A percentile compares a stretch with the other conserved stretches of the same genome.
These are phyloP conservation scores for Toxotes chatareus DNA, from an alignment of 2,113 vertebrate species.

Conservation along the genomic window DNA sequence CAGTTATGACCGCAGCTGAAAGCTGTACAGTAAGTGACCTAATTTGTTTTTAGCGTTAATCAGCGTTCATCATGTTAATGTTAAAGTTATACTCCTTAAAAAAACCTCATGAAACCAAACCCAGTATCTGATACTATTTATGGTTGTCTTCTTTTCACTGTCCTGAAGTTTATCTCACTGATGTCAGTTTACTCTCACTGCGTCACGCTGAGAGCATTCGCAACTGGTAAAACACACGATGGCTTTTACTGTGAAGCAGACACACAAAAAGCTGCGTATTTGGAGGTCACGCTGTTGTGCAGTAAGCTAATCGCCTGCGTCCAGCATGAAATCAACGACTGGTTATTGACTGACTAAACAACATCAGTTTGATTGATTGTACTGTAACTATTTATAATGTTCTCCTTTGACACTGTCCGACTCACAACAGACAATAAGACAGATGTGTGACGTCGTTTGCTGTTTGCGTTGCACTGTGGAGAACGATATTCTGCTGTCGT, in stretches of 20 bases:
- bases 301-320: not conserved
- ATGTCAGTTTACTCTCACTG: not conserved
- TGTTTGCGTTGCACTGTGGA: too few relatives aligned
- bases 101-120: not conserved
- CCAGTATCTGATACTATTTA: not conserved
- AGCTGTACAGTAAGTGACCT: slow-evolving; percentile 49
- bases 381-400: too few relatives aligned
- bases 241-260: not conserved
- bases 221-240: not conserved
- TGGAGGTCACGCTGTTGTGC: not conserved
- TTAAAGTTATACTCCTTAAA: not conserved
- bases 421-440: too few relatives aligned
- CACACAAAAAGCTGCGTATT: not conserved
- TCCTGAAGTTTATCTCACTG: not conserved
- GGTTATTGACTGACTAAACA: too few relatives aligned
- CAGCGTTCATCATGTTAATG: not conserved
- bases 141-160: too few relatives aligned
- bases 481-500: too few relatives aligned
- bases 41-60: slow-evolving; percentile 33
- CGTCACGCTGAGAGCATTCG: not conserved
- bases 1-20: slow-evolving; percentile 35
- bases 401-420: too few relatives aligned
- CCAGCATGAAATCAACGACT: not conserved
- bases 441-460: too few relatives aligned
- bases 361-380: too few relatives aligned